A percentile compares a stretch with the other conserved stretches of the same genome.
These are phyloP conservation scores for Hippolais icterina DNA, from an alignment of 2,113 vertebrate species.

Conservation along the genomic window DNA sequence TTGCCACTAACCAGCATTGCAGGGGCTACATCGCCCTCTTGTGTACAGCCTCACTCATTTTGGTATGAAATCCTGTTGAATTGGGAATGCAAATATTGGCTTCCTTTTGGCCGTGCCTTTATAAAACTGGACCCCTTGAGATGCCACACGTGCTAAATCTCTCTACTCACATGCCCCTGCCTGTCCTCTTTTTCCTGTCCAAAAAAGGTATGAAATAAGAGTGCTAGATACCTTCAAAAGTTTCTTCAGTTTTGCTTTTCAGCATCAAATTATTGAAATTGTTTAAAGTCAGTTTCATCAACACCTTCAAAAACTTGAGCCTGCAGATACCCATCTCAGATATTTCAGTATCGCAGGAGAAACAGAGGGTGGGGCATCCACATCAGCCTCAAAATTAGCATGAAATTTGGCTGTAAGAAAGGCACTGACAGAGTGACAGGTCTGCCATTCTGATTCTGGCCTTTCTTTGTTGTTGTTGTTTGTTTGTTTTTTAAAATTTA, in stretches of 20 bases:
- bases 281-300: not conserved
- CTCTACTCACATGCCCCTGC: not conserved
- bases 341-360: not conserved
- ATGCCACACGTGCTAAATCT: accelerated
- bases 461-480: not conserved
- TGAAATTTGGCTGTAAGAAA: not conserved
- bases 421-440: not conserved
- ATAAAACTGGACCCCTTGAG: not conserved
- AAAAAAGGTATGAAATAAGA: not conserved
- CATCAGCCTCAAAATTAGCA: not conserved
- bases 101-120: not conserved
- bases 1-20: not conserved
- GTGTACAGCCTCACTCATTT: slow-evolving; percentile 40
- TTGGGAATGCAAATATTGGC: not conserved
- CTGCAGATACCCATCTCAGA: not conserved
- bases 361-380: not conserved
- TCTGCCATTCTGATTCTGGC: not conserved
- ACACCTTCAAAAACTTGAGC: not conserved
- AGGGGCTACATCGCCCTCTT: slow-evolving; percentile 68
- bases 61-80: not conserved
- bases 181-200: not conserved
- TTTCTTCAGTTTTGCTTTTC: not conserved
- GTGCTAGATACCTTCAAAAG: not conserved
- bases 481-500: not conserved
- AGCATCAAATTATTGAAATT: not conserved